These are phyloP conservation scores for Gorsachius goisagi DNA, from an alignment of 2,113 vertebrate species.

Conservation along the genomic window DNA sequence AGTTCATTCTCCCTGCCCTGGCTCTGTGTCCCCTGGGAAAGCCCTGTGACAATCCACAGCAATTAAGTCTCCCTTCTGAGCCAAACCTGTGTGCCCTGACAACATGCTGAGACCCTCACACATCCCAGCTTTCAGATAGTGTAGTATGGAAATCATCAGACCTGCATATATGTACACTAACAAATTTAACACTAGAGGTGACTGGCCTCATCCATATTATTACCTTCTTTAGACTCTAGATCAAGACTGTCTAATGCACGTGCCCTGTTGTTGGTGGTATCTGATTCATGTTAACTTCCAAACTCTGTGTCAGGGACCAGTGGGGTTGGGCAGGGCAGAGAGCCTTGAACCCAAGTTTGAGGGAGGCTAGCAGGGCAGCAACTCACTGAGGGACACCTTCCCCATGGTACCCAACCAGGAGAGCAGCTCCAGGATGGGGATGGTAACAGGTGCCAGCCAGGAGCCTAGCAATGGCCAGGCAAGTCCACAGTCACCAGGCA, in stretches of 20 bases:
- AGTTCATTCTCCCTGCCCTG: neutral
- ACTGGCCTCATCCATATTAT: neutral
- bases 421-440: neutral
- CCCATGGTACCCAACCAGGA: neutral
- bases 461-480: neutral
- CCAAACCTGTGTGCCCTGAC: neutral
- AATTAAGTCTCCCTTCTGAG: neutral
- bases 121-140: accelerated
- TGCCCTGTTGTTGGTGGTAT: neutral
- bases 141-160: neutral
- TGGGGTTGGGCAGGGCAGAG: neutral
- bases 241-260: neutral
- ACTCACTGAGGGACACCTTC: neutral
- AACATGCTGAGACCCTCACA: accelerated
- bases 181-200: neutral
- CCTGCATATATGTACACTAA: neutral
- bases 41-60: neutral
- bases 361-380: neutral
- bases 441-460: neutral
- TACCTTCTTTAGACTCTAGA: neutral
- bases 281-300: neutral
- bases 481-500: neutral
- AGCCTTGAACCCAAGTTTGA: neutral
- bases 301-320: neutral
- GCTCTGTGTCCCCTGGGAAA: accelerated